Percentiles rank a stretch among this genome's conserved stretches.
phyloP scores from a whole-genome alignment of 2,113 vertebrate genomes.

The Hyperoodon ampullatus region DNA sequence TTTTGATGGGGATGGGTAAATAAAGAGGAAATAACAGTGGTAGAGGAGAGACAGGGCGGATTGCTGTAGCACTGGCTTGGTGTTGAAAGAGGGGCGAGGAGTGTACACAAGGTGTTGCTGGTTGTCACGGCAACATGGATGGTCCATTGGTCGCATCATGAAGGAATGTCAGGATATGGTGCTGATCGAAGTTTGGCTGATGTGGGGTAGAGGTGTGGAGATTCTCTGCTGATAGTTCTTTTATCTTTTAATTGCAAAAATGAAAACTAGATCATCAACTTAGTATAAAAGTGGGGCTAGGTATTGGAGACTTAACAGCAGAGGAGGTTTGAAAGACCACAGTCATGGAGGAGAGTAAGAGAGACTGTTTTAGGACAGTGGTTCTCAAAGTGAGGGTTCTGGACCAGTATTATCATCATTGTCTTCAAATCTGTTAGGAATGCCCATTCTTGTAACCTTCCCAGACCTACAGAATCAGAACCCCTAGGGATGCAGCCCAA shows the following conservation, averaged over 20 bases:
- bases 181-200: too few species aligned
- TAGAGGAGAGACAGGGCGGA: background rate
- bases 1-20: background rate
- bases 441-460: background rate
- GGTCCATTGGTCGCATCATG: accelerated
- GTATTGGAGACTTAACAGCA: background rate
- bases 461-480: background rate
- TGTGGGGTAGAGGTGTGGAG: background rate
- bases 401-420: background rate
- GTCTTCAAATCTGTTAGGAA: background rate
- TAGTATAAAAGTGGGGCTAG: background rate
- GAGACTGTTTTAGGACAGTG: background rate
- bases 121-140: too few species aligned
- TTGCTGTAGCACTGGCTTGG: background rate
- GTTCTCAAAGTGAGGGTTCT: background rate
- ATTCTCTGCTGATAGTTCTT: background rate
- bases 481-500: background rate
- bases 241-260: background rate
- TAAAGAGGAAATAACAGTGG: background rate
- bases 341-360: background rate
- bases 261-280: background rate
- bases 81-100: background rate
- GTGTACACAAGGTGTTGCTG: background rate
- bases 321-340: background rate
- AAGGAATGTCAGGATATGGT: background rate